Conservation (phyloP, 37 sponge, comb jelly and placozoan genomes). For the Diacarnus erythraeanus region DNA sequence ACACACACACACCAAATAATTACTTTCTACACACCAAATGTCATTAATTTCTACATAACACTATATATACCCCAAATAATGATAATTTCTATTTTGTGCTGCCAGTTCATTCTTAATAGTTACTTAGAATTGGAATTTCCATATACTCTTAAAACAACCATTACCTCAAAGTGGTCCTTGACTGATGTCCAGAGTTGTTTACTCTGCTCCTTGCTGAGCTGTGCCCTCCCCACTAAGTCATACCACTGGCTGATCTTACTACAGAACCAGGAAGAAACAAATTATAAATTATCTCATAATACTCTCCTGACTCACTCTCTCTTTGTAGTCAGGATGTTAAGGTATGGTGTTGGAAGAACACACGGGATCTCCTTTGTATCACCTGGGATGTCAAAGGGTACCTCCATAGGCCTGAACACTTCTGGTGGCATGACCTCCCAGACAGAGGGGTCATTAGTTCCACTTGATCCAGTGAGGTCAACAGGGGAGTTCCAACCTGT, state of each 20-base stretch:
- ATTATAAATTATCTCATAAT: no score
- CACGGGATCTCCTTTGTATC: slow-evolving; percentile 30
- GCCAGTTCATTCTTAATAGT: no score
- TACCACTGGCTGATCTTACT: slow-evolving; percentile 62
- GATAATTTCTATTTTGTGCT: no score
- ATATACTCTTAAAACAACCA: no score
- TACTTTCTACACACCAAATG: no score
- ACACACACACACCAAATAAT: no score
- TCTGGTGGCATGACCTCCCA: slow-evolving; percentile 48
- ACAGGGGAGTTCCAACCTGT: background rate
- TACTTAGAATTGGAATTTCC: no score
- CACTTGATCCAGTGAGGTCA: background rate
- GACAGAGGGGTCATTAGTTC: slow-evolving; percentile 7
- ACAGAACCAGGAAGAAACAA: no score
- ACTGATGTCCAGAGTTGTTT: slow-evolving; percentile 44
- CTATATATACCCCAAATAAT: no score
- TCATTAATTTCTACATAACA: no score
- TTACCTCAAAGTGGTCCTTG: slow-evolving; percentile 57
- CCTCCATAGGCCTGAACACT: slow-evolving; percentile 26
- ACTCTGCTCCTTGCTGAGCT: slow-evolving; percentile 42
- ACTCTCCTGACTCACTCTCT: slow-evolving; percentile 69
- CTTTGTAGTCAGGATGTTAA: slow-evolving; percentile 30
- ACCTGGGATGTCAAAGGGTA: slow-evolving; percentile 63
- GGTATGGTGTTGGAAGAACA: slow-evolving; percentile 49
- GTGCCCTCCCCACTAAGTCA: slow-evolving; percentile 19